These are phyloP conservation scores for Phylloscopus trochiloides DNA, from an alignment of 2,113 vertebrate genomes.

Conservation along the genomic window DNA sequence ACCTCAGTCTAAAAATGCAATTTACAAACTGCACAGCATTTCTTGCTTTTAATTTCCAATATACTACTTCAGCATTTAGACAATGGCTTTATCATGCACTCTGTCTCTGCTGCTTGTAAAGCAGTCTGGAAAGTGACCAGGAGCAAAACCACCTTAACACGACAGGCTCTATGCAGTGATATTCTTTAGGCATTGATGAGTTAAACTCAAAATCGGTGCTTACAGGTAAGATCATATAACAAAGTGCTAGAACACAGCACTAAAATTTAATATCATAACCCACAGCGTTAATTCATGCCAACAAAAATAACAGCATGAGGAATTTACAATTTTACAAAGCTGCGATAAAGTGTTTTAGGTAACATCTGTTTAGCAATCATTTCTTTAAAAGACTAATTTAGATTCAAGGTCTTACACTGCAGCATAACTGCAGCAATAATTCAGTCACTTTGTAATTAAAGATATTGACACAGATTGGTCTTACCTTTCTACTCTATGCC, in stretches of 20 bases:
- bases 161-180: conserved; percentile 39
- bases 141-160: conserved; percentile 54
- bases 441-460: conserved; percentile 76
- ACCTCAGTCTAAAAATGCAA: background rate
- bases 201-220: conserved; percentile 62
- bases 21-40: background rate
- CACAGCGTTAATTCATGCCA: conserved; percentile 70
- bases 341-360: conserved; percentile 66
- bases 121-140: conserved; percentile 30
- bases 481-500: conserved; percentile 24
- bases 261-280: conserved; percentile 72
- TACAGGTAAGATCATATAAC: conserved; percentile 74
- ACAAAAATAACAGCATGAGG: conserved; percentile 76
- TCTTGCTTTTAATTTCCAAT: conserved; percentile 44
- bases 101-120: conserved; percentile 13
- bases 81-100: conserved; percentile 3
- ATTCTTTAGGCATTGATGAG: conserved; percentile 70
- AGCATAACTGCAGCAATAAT: conserved; percentile 68
- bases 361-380: conserved; percentile 76
- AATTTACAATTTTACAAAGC: conserved; percentile 72
- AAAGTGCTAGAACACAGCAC: conserved; percentile 67
- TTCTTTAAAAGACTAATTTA: conserved; percentile 73
- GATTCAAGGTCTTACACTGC: conserved; percentile 66
- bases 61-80: conserved; percentile 28
- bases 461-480: conserved; percentile 59